phyloP scores from a whole-genome alignment of 2,113 vertebrate genomes.

The Pluvianellus socialis region DNA sequence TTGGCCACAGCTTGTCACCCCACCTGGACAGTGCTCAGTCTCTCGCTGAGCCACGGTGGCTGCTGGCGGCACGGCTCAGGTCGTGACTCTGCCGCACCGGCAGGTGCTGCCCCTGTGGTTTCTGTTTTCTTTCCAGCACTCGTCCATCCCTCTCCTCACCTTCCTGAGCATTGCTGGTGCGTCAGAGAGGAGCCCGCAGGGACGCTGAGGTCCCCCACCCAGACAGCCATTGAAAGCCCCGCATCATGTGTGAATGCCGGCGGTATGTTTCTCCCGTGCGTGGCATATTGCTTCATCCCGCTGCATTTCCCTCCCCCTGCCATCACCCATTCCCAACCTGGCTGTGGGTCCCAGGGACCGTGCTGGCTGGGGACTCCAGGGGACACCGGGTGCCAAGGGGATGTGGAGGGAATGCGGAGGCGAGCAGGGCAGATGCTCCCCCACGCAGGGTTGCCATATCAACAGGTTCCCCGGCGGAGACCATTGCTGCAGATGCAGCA shows the following conservation, averaged over 20 bases:
- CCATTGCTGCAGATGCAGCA: background rate
- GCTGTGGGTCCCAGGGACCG: background rate
- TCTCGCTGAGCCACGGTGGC: rapidly evolving
- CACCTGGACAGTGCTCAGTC: background rate
- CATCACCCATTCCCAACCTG: background rate
- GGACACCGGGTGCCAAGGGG: rapidly evolving
- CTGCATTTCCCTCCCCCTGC: background rate
- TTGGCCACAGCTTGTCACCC: background rate
- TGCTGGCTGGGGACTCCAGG: background rate
- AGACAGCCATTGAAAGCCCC: background rate
- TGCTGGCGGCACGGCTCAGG: background rate
- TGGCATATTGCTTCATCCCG: background rate
- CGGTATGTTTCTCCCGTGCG: background rate
- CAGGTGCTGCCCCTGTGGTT: rapidly evolving
- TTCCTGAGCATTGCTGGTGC: background rate
- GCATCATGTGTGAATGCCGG: rapidly evolving
- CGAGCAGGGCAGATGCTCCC: rapidly evolving
- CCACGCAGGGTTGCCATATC: background rate
- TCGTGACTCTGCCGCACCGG: background rate
- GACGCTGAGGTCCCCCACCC: rapidly evolving
- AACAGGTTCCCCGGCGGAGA: background rate
- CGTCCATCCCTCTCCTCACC: background rate
- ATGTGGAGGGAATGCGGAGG: background rate
- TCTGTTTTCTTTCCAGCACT: background rate
- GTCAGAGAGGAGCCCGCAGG: background rate